Conservation (phyloP, 2,888 invertebrate species). For the Tipula helvola region DNA sequence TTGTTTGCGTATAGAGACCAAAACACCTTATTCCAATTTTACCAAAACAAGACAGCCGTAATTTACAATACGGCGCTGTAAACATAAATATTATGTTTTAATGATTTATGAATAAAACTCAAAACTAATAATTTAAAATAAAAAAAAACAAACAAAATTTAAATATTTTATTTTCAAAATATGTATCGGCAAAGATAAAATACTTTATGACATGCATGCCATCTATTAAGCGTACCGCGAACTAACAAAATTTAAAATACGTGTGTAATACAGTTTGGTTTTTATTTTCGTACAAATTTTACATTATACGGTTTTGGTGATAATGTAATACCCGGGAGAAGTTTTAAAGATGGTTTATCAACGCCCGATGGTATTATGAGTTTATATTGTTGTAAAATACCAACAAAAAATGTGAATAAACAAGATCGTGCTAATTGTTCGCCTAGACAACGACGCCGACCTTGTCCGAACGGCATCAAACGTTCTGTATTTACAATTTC, state of each 20-base stretch:
- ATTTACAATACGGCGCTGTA: no score
- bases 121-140: no score
- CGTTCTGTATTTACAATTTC: constrained; percentile 26
- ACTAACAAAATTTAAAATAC: not conserved
- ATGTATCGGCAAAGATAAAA: not conserved
- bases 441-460: constrained; percentile 51
- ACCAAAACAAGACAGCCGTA: no score
- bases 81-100: no score
- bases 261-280: not conserved
- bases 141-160: not conserved
- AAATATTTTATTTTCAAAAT: not conserved
- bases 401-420: constrained; percentile 47
- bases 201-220: not conserved
- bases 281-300: constrained; percentile 23
- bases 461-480: constrained; percentile 37
- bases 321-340: constrained; percentile 42
- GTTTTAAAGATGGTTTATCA: constrained; percentile 32
- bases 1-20: no score
- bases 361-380: constrained; percentile 35
- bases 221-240: not conserved
- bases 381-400: constrained; percentile 43
- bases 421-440: constrained; percentile 48
- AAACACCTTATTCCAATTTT: no score
- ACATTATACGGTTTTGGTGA: constrained; percentile 43
- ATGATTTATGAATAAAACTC: no score